Evolutionary conservation across 2,888 invertebrate genomes (phyloP), one percentile per base, ranked within the genome.

Genomic region (Zaprionus bogoriensis): DNA sequence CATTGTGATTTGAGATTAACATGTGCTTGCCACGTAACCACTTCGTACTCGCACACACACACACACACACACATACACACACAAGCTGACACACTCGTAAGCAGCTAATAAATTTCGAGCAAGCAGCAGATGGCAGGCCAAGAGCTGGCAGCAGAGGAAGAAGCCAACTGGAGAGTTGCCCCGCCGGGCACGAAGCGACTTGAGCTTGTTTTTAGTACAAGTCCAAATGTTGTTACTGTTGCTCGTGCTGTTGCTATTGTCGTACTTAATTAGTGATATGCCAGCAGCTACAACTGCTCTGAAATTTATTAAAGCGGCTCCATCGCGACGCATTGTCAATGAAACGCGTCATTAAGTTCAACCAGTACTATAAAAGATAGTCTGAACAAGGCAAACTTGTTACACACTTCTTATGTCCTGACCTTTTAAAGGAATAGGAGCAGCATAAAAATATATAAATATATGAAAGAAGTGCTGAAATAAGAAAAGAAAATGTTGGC

Each of bases 21-120:
- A 61, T 67, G 59, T 72, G 52, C 47, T 57, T 57, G 19, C 55
- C 57, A 62, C 44, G 14, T 38, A 52, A 32, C 32, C 54, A 25
- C 39, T 7, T 7, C 50, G 45, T 12, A 12, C 27, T 23, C 5
- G 5, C 23, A 6, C 23, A 20, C 32, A 41, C 39, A 17, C 36
- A 39, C 6, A 32, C 41, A 23, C 19, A 25, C 53, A 32, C 30
- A 36, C 44, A 36, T 20, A 45, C 52, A 32, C 42, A 27, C 14
- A 27, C 52, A 44, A n/a, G n/a, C n/a, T n/a, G n/a, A n/a, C 30
- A 36, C 46, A 41, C 27, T 41, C 52, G 55, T 62, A 69, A 69
- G 51, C 61, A 77, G 74, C 79, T 74, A 84, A 81, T 79, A 84
- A 70, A 81, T 81, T 78, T 64, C 59, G 47, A 59, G 54, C 67